A percentile compares a stretch with the other conserved stretches of the same genome.
Conservation (phyloP, 1,140 invertebrate genomes). For the Calephelis virginiensis region DNA sequence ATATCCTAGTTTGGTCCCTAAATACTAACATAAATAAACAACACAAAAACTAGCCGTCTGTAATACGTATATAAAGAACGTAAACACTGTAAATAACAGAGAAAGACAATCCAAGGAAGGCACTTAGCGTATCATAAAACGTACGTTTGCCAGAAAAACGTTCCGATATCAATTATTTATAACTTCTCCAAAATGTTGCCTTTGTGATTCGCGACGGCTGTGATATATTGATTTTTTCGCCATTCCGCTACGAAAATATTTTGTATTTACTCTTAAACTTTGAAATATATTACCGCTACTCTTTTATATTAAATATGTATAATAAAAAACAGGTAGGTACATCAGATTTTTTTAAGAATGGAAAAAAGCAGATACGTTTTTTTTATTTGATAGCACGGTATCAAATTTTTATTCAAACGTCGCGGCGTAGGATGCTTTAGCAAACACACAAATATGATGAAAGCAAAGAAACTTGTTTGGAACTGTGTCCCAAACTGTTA, state of each 20-base stretch:
- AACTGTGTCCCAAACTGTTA: too few species aligned
- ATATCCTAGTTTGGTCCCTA: neutral
- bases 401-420: too few species aligned
- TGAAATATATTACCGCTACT: too few species aligned
- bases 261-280: neutral
- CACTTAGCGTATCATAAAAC: constrained; percentile 15
- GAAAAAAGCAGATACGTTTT: too few species aligned
- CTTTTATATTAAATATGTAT: too few species aligned
- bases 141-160: constrained; percentile 18
- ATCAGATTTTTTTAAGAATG: too few species aligned
- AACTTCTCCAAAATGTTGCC: constrained; percentile 14
- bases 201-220: constrained; percentile 12
- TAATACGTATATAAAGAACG: constrained; percentile 3
- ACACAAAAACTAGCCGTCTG: constrained; percentile 1
- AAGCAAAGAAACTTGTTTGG: too few species aligned
- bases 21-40: neutral
- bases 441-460: too few species aligned
- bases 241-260: constrained; percentile 6
- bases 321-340: too few species aligned
- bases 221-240: constrained; percentile 10
- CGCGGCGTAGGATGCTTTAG: too few species aligned
- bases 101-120: constrained; percentile 17
- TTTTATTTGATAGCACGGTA: too few species aligned
- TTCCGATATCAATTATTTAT: constrained; percentile 16
- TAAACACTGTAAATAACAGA: constrained; percentile 8